A percentile compares a stretch with the other conserved stretches of the same genome.
Evolutionary conservation across 2,797 vertebrate species (phyloP).

Genomic region (Gorsachius magnificus): DNA sequence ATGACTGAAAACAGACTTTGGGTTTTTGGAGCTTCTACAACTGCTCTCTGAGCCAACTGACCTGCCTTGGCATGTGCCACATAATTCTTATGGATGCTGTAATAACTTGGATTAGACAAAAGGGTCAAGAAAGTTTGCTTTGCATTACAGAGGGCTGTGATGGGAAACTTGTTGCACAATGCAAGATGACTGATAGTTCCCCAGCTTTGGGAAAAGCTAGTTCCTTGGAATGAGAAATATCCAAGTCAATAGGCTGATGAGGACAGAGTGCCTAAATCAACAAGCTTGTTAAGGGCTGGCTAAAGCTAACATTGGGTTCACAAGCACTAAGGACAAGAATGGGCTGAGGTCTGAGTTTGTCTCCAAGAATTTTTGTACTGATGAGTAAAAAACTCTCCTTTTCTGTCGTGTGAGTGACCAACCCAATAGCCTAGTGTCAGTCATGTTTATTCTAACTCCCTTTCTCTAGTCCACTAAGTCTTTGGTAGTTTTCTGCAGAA

Average conservation of each 20-base stretch:
- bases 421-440: neutral
- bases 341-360: neutral
- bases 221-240: neutral
- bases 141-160: neutral
- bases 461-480: neutral
- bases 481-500: neutral
- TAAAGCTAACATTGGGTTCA: neutral
- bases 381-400: neutral
- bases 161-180: neutral
- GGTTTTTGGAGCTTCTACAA: neutral
- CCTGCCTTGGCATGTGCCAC: neutral
- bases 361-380: neutral
- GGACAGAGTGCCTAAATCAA: neutral
- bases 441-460: neutral
- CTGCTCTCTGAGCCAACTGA: neutral
- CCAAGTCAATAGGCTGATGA: neutral
- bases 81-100: neutral
- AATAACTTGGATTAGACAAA: neutral
- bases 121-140: neutral
- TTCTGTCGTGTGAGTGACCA: neutral
- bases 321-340: neutral
- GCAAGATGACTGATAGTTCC: neutral
- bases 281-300: neutral
- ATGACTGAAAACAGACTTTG: neutral
- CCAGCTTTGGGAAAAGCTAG: neutral